Conservation (phyloP, 2,797 vertebrate genomes). For the Pitangus sulphuratus region DNA sequence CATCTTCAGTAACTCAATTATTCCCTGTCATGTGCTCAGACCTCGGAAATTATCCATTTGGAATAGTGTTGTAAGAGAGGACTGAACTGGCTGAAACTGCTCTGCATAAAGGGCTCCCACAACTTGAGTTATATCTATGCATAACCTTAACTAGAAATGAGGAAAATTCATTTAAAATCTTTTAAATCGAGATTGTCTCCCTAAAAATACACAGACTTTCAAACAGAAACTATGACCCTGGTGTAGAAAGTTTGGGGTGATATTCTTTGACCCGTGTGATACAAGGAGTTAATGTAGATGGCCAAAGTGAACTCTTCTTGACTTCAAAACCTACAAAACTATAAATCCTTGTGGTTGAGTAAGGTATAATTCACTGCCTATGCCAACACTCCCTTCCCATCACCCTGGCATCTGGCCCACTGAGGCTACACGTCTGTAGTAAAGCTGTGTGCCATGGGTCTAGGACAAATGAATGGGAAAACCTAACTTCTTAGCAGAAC, state of each 20-base stretch:
- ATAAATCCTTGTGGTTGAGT: neutral
- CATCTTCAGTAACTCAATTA: neutral
- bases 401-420: neutral
- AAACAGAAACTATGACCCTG: neutral
- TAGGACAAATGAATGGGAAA: slow-evolving; percentile 1
- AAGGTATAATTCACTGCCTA: neutral
- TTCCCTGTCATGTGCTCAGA: neutral
- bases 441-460: neutral
- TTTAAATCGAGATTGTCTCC: neutral
- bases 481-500: slow-evolving; percentile 19
- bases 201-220: neutral
- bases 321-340: neutral
- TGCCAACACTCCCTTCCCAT: neutral
- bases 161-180: neutral
- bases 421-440: neutral
- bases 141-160: neutral
- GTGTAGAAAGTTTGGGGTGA: neutral
- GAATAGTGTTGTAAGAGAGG: neutral
- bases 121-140: neutral
- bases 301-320: neutral
- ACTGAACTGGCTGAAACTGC: neutral
- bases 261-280: neutral
- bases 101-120: neutral
- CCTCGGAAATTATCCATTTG: neutral
- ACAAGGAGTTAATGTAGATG: neutral